Evolutionary conservation across 2,797 vertebrate species (phyloP).

Genomic region (Ptychobarbus kaznakovi): DNA sequence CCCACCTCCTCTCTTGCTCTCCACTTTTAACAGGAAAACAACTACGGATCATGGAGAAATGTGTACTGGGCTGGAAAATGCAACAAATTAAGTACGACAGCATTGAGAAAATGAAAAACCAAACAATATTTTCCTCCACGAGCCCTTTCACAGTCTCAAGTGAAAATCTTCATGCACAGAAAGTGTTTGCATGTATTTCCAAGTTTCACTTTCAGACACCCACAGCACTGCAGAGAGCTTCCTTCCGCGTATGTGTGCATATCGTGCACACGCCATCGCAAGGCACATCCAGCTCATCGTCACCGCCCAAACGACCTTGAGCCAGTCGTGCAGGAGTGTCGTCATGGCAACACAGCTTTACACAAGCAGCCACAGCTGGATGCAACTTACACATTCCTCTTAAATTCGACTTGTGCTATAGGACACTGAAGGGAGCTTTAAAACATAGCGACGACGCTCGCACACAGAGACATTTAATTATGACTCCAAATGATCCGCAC

Average conservation of each 20-base stretch:
- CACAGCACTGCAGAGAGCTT: conserved; percentile 22
- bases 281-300: conserved; percentile 56
- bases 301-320: conserved; percentile 83
- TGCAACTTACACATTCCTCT: conserved; percentile 63
- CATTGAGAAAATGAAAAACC: neutral
- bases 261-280: conserved; percentile 50
- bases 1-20: conserved; percentile 68
- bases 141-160: neutral
- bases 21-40: conserved; percentile 23
- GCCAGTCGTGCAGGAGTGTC: conserved; percentile 76
- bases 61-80: neutral
- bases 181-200: neutral
- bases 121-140: neutral
- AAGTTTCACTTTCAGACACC: conserved; percentile 38
- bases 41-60: neutral
- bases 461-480: conserved; percentile 42
- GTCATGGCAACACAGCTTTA: conserved; percentile 79
- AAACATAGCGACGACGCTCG: conserved; percentile 47
- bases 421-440: conserved; percentile 54
- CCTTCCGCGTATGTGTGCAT: conserved; percentile 34
- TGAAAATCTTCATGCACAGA: conserved; percentile 7
- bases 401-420: conserved; percentile 52
- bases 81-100: neutral
- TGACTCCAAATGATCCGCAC: conserved; percentile 39
- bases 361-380: conserved; percentile 69